These are phyloP conservation scores for Hypocryptadius cinnamomeus DNA, from an alignment of 2,113 vertebrate species.

Conservation along the genomic window DNA sequence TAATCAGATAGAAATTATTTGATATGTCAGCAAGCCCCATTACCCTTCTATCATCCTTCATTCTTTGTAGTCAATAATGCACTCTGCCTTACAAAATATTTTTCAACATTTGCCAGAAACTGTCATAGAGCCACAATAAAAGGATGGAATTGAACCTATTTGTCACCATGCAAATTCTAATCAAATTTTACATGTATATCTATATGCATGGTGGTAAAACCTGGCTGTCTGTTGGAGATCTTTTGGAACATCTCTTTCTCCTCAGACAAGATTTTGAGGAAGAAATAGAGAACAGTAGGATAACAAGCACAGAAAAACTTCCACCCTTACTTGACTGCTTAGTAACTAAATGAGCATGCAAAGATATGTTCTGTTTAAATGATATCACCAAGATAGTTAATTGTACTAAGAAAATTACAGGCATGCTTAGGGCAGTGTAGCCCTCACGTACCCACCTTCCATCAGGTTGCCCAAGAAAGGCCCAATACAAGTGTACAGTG, in stretches of 20 bases:
- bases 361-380: not conserved
- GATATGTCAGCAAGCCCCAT: not conserved
- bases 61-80: not conserved
- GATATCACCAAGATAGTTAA: not conserved
- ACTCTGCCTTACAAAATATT: not conserved
- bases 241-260: not conserved
- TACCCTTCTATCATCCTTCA: not conserved
- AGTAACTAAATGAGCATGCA: not conserved
- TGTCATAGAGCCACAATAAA: not conserved
- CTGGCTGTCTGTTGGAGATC: not conserved
- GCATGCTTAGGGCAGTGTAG: not conserved
- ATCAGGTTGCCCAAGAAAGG: not conserved
- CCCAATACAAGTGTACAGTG: not conserved
- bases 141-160: not conserved
- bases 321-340: not conserved
- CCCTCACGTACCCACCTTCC: not conserved
- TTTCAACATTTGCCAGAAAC: not conserved
- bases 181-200: not conserved
- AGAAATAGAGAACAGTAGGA: not conserved
- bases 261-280: not conserved
- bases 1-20: not conserved
- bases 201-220: not conserved
- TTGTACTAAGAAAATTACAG: not conserved
- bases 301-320: not conserved
- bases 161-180: not conserved